These are phyloP conservation scores for Chouioia cunea DNA, from an alignment of 2,888 invertebrate genomes.

Conservation along the genomic window DNA sequence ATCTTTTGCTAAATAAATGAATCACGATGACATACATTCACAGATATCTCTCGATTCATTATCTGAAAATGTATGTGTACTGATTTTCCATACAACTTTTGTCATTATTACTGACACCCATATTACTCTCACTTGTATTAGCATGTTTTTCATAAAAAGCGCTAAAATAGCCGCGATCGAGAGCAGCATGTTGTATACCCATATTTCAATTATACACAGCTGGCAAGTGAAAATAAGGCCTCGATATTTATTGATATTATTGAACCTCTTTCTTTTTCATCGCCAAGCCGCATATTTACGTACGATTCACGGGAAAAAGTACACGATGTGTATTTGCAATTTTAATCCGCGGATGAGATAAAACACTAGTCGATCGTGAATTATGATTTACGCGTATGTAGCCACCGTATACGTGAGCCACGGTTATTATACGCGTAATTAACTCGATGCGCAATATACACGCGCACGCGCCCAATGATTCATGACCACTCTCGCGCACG, in stretches of 20 bases:
- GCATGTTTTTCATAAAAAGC: no score
- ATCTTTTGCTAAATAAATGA: not conserved
- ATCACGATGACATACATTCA: no score
- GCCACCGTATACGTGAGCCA: conserved; percentile 1
- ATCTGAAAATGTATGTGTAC: no score
- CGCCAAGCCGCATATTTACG: conserved; percentile 13
- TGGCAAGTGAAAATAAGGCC: not conserved
- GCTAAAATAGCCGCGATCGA: no score
- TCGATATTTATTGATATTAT: conserved; percentile 20
- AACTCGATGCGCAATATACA: conserved; percentile 30
- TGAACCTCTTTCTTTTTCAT: not conserved
- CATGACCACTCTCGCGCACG: not conserved
- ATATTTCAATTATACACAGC: no score
- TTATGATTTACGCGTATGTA: conserved; percentile 30
- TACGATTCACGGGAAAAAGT: conserved; percentile 16
- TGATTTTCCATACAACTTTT: no score
- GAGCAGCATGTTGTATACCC: no score
- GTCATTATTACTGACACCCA: no score
- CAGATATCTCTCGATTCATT: no score
- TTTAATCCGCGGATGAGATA: conserved; percentile 41
- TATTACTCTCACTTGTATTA: no score
- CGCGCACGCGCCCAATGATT: not conserved
- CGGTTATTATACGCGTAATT: conserved; percentile 41
- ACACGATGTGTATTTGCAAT: conserved; percentile 39
- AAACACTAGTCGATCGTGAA: conserved; percentile 31